These are phyloP conservation scores for Pseudochirops corinnae DNA, from an alignment of 2,797 vertebrate genomes.

Conservation along the genomic window DNA sequence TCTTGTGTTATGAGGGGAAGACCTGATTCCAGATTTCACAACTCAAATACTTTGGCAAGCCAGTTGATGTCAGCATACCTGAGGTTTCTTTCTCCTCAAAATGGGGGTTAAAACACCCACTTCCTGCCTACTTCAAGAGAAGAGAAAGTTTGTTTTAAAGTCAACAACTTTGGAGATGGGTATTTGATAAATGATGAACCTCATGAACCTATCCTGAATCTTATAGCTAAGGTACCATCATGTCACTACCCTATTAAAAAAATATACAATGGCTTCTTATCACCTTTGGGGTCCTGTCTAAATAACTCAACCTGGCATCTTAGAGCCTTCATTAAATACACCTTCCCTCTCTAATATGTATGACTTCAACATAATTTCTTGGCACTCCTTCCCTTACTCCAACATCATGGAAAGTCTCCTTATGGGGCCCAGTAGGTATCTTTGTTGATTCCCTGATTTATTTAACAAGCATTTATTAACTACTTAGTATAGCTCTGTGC, in stretches of 20 bases:
- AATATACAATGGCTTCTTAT: not conserved
- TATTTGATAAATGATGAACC: not conserved
- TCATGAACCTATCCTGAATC: not conserved
- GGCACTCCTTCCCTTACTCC: not conserved
- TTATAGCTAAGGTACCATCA: not conserved
- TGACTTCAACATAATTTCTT: not conserved
- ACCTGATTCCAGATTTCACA: not conserved
- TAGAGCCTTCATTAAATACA: not conserved
- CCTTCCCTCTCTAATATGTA: not conserved
- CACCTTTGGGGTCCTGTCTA: not conserved
- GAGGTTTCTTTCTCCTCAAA: not conserved
- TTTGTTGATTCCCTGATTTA: not conserved
- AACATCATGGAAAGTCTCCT: not conserved
- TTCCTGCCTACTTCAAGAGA: not conserved
- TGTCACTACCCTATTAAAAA: not conserved
- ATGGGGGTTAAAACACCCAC: not conserved
- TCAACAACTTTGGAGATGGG: not conserved
- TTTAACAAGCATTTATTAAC: not conserved
- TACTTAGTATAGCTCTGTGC: not conserved
- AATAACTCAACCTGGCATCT: not conserved
- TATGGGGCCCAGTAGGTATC: not conserved
- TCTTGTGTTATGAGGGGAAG: not conserved
- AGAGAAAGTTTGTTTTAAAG: not conserved
- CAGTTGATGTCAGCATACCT: not conserved
- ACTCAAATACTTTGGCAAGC: not conserved